Percentiles rank a stretch among this genome's conserved stretches.
phyloP scores from a whole-genome alignment of 2,113 vertebrate genomes.

The Microcebus murinus region DNA sequence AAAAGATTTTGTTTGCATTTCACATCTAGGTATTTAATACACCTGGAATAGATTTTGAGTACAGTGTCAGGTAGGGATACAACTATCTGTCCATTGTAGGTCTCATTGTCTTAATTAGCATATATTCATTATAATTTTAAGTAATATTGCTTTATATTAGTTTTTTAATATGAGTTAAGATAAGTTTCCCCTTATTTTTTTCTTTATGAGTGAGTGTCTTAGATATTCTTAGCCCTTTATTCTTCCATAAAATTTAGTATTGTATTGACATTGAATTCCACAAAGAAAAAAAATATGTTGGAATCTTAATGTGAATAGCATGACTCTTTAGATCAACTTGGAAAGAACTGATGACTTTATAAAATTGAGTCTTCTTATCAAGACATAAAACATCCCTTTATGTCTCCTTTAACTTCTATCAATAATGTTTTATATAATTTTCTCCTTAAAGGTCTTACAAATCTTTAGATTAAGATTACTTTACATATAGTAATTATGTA shows the following conservation, averaged over 20 bases:
- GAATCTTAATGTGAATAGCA: background rate
- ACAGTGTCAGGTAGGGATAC: background rate
- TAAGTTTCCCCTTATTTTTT: background rate
- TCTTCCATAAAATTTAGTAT: constrained; percentile 21
- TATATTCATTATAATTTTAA: background rate
- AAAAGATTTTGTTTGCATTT: background rate
- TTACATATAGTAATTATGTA: background rate
- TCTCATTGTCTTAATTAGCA: background rate
- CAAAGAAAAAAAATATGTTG: background rate
- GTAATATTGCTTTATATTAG: background rate
- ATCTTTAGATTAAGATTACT: constrained; percentile 44
- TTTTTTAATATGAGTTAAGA: background rate
- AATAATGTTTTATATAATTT: constrained; percentile 61
- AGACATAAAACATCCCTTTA: constrained; percentile 21
- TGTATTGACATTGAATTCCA: background rate
- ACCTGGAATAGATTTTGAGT: background rate
- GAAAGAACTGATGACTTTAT: background rate
- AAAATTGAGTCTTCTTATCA: background rate
- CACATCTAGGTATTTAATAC: background rate
- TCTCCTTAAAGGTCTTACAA: constrained; percentile 18
- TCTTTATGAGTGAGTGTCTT: background rate
- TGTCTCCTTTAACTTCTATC: constrained; percentile 44
- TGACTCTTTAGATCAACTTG: background rate
- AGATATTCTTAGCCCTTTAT: background rate
- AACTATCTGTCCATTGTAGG: accelerated